Evolutionary conservation across 2,888 invertebrate genomes (phyloP).

Genomic region (Hofmannophila pseudospretella): DNA sequence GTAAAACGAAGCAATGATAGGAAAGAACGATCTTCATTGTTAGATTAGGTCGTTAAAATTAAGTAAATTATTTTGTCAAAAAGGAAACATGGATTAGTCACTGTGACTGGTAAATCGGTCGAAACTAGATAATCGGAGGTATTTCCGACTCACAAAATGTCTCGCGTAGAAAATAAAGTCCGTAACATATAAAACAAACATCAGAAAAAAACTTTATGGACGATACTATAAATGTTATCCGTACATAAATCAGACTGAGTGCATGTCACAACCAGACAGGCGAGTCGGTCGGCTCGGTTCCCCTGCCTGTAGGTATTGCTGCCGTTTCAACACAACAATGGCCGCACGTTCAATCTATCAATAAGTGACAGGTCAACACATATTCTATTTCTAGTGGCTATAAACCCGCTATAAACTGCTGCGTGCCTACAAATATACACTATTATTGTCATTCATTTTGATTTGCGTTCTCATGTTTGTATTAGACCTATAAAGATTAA

Average conservation of each 20-base stretch:
- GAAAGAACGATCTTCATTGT: too few species aligned
- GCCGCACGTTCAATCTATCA: conserved; percentile 12
- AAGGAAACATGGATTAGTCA: too few species aligned
- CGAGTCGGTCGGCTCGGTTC: not conserved
- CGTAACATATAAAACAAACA: not conserved
- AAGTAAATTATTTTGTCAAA: too few species aligned
- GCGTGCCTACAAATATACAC: not conserved
- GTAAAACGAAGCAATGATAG: too few species aligned
- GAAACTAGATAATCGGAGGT: too few species aligned
- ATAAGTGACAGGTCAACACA: conserved; percentile 5
- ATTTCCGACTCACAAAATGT: too few species aligned
- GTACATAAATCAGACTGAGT: conserved; percentile 5
- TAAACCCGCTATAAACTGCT: not conserved
- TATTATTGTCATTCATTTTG: not conserved
- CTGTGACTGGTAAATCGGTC: too few species aligned
- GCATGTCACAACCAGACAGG: not conserved
- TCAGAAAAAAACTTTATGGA: not conserved
- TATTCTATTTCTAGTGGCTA: conserved; percentile 6
- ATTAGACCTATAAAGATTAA: too few species aligned
- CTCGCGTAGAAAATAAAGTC: too few species aligned
- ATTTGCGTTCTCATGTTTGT: not conserved
- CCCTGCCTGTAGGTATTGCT: not conserved
- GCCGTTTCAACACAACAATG: conserved; percentile 16
- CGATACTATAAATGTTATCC: conserved; percentile 2
- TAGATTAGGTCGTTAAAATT: too few species aligned